phyloP scores from a whole-genome alignment of 1,140 invertebrate species.

The Vollenhovia emeryi region DNA sequence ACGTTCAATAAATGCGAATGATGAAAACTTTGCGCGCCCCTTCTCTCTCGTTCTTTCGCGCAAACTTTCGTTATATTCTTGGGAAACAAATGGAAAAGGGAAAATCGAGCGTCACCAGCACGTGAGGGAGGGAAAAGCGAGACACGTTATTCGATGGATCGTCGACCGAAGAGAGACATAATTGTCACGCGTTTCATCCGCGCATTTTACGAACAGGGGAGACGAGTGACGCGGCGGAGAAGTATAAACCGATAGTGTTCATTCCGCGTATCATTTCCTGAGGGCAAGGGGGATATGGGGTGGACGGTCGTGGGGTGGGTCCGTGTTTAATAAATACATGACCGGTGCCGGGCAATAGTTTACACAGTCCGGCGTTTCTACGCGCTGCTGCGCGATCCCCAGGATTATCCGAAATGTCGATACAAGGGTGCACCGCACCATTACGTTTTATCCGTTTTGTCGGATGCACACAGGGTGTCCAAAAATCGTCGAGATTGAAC shows the following conservation, averaged over 20 bases:
- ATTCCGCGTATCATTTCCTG: slow-evolving; percentile 51
- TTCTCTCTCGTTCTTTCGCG: not conserved
- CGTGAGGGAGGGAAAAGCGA: slow-evolving; percentile 3
- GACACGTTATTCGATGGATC: slow-evolving; percentile 12
- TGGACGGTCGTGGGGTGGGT: slow-evolving; percentile 15
- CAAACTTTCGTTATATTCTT: slow-evolving; percentile 9
- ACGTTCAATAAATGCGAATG: not conserved
- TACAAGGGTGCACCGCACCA: slow-evolving; percentile 65
- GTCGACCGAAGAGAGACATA: slow-evolving; percentile 28
- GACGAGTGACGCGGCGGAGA: not conserved
- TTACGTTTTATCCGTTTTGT: slow-evolving; percentile 73
- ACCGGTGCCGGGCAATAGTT: slow-evolving; percentile 64
- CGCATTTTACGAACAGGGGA: slow-evolving; percentile 8
- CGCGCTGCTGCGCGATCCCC: slow-evolving; percentile 52
- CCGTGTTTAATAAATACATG: slow-evolving; percentile 77
- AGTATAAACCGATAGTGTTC: slow-evolving; percentile 43
- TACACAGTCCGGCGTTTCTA: slow-evolving; percentile 80
- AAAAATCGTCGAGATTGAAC: slow-evolving; percentile 15
- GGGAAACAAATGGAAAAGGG: not conserved
- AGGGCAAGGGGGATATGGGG: slow-evolving; percentile 17
- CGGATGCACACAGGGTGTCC: slow-evolving; percentile 24
- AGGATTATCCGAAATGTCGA: slow-evolving; percentile 75
- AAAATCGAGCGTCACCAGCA: not conserved
- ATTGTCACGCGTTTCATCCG: slow-evolving; percentile 41
- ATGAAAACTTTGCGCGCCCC: not conserved